Percentiles rank a stretch among this genome's conserved stretches.
Conservation (phyloP, 2,888 invertebrate species). For the Caenorhabditis wallacei region DNA sequence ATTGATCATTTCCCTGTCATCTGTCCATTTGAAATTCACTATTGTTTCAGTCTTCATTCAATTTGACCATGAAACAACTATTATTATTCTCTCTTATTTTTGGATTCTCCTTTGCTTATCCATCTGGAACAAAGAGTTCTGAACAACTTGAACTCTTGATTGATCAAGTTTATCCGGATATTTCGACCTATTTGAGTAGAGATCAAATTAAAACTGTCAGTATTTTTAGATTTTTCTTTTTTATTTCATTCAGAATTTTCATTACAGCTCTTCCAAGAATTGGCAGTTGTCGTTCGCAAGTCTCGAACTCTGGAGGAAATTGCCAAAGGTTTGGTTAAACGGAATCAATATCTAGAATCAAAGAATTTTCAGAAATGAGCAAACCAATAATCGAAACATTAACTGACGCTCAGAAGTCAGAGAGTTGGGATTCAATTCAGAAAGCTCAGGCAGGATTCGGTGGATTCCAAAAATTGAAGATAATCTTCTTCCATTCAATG, state of each 20-base stretch:
- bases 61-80: slow-evolving; percentile 35
- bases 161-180: slow-evolving; percentile 60
- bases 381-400: slow-evolving; percentile 38
- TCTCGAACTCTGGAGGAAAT: slow-evolving; percentile 41
- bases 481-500: slow-evolving; percentile 61
- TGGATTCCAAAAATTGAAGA: slow-evolving; percentile 59
- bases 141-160: slow-evolving; percentile 53
- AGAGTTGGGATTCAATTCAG: slow-evolving; percentile 59
- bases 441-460: slow-evolving; percentile 58
- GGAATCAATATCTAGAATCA: neutral
- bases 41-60: slow-evolving; percentile 15
- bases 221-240: neutral
- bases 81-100: slow-evolving; percentile 10
- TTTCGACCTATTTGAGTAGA: slow-evolving; percentile 44
- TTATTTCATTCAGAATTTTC: neutral
- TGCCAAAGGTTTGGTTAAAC: slow-evolving; percentile 35
- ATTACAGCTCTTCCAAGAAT: slow-evolving; percentile 43
- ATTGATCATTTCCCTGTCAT: slow-evolving; percentile 8
- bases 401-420: slow-evolving; percentile 33
- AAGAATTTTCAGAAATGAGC: slow-evolving; percentile 38
- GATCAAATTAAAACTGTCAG: slow-evolving; percentile 39
- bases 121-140: slow-evolving; percentile 29
- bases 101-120: slow-evolving; percentile 8
- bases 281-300: slow-evolving; percentile 29
- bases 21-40: neutral